Conservation (phyloP, 1,140 invertebrate species). For the Mizuhopecten yessoensis region DNA sequence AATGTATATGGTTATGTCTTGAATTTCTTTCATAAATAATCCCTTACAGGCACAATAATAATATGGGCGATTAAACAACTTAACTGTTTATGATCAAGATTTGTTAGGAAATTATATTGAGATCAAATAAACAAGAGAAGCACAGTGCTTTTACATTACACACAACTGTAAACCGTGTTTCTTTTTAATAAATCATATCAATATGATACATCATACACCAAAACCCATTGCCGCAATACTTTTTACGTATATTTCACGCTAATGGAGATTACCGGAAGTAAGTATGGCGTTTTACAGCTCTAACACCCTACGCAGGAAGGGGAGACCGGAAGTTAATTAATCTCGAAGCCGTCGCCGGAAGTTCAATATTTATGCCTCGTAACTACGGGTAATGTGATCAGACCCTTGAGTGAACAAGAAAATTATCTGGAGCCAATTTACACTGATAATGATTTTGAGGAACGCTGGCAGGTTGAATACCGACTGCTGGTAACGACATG, state of each 20-base stretch:
- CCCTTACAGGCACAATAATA: no score
- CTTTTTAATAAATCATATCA: neutral
- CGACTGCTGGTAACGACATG: neutral
- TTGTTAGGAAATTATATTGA: neutral
- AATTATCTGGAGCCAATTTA: no score
- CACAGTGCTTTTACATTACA: neutral
- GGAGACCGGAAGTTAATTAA: constrained; percentile 19
- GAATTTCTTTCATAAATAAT: no score
- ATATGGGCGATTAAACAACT: no score
- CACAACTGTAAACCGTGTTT: neutral
- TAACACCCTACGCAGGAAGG: constrained; percentile 2
- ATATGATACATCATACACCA: neutral
- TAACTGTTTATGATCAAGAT: no score
- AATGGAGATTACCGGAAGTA: constrained; percentile 22
- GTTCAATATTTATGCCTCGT: constrained; percentile 12
- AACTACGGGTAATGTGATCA: neutral
- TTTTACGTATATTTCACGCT: neutral
- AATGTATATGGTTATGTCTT: no score
- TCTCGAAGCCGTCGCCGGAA: neutral
- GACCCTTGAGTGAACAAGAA: neutral
- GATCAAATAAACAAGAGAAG: constrained; percentile 1
- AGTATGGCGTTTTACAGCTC: neutral
- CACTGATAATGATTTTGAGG: neutral
- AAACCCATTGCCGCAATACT: neutral
- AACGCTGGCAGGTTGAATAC: neutral